Evolutionary conservation across 2,113 vertebrate genomes (phyloP), one percentile per base, ranked within the genome.

Genomic region (Sinocyclocheilus anshuiensis): DNA sequence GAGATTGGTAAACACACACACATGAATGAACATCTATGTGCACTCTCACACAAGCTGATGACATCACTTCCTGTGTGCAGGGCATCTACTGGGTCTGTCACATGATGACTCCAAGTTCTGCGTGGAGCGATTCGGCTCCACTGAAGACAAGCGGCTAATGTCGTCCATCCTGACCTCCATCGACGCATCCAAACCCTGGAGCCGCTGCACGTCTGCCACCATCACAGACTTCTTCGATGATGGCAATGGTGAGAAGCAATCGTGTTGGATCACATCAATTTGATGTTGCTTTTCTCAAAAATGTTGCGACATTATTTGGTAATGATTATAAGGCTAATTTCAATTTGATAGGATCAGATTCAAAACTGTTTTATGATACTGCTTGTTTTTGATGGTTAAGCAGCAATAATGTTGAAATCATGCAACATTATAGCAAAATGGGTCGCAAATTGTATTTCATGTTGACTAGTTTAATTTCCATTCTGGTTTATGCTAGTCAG

Each of bases 41-140:
- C 42, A 10, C 42, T 45, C 42, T 10, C 9, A 45, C 10, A 10
- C 42, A 76, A 42, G n/a, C 26, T 26, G 13, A 48, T 67, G 79
- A 67, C 61, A 67, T 81, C 59, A 45, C 61, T 67, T 65, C n/a
- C 26, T 83, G 67, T 72, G 67, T 53, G 74, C 85, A 99, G 98
- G 98, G 12, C 98, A 99, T 88, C 95, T 99, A 45, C 95, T 99
- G 67, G 98, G 98, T 15, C 95, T 99, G 89, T 99, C 98, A 78
- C 98, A 99, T 7, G 98, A 99, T 0, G 98, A 99, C 92, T 99
- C 98, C 72, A 99, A 98, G 92, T 99, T 98, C 94, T 99, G 98
- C 74, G 97, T 98, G 92, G 98, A 99, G 84, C 97, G 95, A 22
- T 99, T 97, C 26, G 97, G 98, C 22, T 96, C 97, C 71, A 96